Evolutionary conservation across 2,888 invertebrate species (phyloP).

Genomic region (Phaedon cochleariae): DNA sequence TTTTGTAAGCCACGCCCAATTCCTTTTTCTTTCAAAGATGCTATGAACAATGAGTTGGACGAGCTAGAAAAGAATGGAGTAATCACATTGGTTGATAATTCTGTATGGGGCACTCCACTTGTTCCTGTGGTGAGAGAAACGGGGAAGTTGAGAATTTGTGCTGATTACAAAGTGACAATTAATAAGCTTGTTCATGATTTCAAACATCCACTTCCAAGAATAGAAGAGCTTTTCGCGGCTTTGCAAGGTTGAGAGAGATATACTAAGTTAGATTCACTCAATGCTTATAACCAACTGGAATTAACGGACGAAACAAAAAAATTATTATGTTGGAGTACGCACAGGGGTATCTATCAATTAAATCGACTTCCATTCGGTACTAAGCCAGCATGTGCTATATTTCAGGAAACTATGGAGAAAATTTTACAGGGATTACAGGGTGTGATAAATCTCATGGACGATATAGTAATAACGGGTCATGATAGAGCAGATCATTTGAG

Average conservation of each 20-base stretch:
- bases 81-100: slow-evolving; percentile 6
- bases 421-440: slow-evolving; percentile 10
- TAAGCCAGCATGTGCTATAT: slow-evolving; percentile 24
- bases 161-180: not conserved
- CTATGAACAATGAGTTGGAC: slow-evolving; percentile 15
- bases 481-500: slow-evolving; percentile 14
- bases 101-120: slow-evolving; percentile 19
- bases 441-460: slow-evolving; percentile 23
- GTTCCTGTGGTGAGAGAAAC: slow-evolving; percentile 11
- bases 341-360: slow-evolving; percentile 21
- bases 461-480: slow-evolving; percentile 25
- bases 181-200: slow-evolving; percentile 20
- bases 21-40: slow-evolving; percentile 21
- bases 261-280: slow-evolving; percentile 19
- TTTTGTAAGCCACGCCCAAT: slow-evolving; percentile 21
- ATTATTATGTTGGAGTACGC: slow-evolving; percentile 24
- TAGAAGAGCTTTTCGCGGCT: slow-evolving; percentile 22
- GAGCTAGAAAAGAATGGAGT: slow-evolving; percentile 17
- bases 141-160: not conserved
- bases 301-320: slow-evolving; percentile 12
- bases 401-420: slow-evolving; percentile 14
- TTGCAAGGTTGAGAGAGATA: slow-evolving; percentile 19
- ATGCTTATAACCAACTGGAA: slow-evolving; percentile 17
- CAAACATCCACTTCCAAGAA: slow-evolving; percentile 21
- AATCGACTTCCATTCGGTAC: slow-evolving; percentile 23